Percentiles rank a stretch among this genome's conserved stretches.
phyloP scores from a whole-genome alignment of 2,888 invertebrate species.

The Tachina fera region DNA sequence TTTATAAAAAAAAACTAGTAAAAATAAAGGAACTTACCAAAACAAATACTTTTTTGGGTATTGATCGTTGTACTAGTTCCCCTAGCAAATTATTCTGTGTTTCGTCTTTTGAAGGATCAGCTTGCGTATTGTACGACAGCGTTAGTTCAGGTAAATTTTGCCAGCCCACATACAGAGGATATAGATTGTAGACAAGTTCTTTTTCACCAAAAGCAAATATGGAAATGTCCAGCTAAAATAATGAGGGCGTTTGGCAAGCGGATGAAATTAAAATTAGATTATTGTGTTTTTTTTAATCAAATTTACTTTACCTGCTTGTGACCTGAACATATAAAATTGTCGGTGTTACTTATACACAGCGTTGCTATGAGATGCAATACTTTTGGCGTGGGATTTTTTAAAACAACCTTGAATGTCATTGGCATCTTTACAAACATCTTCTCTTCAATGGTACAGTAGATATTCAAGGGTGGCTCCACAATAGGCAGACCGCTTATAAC shows the following conservation, averaged over 20 bases:
- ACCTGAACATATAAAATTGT: constrained; percentile 97
- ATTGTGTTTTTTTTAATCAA: not conserved
- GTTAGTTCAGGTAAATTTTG: constrained; percentile 81
- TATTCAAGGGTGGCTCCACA: constrained; percentile 81
- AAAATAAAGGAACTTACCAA: constrained; percentile 77
- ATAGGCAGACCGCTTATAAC: constrained; percentile 80
- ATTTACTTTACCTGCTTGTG: constrained; percentile 90
- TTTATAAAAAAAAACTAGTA: not conserved
- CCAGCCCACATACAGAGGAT: constrained; percentile 82
- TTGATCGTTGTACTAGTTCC: constrained; percentile 82
- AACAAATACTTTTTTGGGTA: constrained; percentile 83
- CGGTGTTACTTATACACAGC: constrained; percentile 83
- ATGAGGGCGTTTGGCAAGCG: not conserved
- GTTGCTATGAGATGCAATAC: constrained; percentile 81
- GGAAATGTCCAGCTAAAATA: constrained; percentile 80
- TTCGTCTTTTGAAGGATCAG: constrained; percentile 80
- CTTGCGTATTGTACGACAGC: constrained; percentile 81
- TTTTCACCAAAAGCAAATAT: constrained; percentile 82
- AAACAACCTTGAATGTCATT: constrained; percentile 81
- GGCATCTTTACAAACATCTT: constrained; percentile 83
- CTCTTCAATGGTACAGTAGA: constrained; percentile 82
- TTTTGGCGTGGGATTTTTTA: constrained; percentile 81
- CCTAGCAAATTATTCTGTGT: constrained; percentile 79
- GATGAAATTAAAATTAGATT: not conserved
- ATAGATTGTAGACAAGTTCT: constrained; percentile 81